Base-by-base conservation (phyloP, 1,140 invertebrate genomes). In the Cecropterus lyciades region DNA sequence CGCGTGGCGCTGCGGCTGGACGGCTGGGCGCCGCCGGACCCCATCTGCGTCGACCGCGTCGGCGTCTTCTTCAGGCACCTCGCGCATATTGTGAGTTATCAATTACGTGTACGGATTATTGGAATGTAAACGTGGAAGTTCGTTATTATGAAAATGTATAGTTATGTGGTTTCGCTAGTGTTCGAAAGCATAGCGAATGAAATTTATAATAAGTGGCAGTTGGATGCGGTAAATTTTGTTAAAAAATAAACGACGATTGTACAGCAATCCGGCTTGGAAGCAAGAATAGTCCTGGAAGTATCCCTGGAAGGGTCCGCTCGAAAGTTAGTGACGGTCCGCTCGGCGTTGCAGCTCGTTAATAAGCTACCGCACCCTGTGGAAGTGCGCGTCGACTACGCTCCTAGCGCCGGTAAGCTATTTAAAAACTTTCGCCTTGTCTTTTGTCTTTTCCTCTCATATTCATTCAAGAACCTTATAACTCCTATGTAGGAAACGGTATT, bases 291-390 rank as follows among this genome's bases (percentile, higher is more conserved):
- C 7, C 96, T 98, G 82, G 96, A 97, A 73, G 97, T 99, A 0
- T 95, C 96, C 1, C 92, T 99, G 59, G 97, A 98, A 87, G 98
- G 98, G 0, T 98, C 97, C 33, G 98, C 98, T 0, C 95, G 97
- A 66, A 99, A 99, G 91, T 92, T 99, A 60, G 96, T 99, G n/a
- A 98, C 97, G n/a, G 95, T 99, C 3, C 94, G 98, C 60, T 99
- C 98, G 16, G 97, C 98, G 33, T 91, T 99, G 45, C 94, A 95
- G 59, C 89, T 99, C 1, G 89, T 94, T 5, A 99, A 99, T 92
- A 93, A 94, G 74, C 84, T 98, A 65, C 94, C 94, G 51, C 94
- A 96, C 64, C 77, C 94, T 0, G 93, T 98, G 9, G 96, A 97
- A 77, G 85, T 93, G 64, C 79, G 87, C 9, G 71, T 83, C 27